phyloP scores from a whole-genome alignment of 2,113 vertebrate species.

The Gymnorhina tibicen region DNA sequence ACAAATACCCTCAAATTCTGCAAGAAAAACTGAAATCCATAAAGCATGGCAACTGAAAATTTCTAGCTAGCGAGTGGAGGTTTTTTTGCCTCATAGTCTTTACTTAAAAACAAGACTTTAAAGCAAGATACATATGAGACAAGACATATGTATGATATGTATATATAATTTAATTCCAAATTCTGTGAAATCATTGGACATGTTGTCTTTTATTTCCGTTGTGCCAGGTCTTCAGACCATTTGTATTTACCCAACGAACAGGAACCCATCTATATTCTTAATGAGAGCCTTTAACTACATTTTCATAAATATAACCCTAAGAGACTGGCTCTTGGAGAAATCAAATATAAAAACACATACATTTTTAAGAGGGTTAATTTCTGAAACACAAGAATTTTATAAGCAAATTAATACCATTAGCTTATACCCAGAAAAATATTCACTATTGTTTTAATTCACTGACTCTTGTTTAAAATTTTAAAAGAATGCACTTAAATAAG shows the following conservation, averaged over 20 bases:
- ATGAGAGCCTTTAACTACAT: neutral
- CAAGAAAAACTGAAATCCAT: neutral
- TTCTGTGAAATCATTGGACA: neutral
- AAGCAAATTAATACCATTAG: neutral
- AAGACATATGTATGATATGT: too few relatives aligned
- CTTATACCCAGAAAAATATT: neutral
- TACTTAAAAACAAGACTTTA: neutral
- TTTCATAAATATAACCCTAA: neutral
- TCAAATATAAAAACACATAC: neutral
- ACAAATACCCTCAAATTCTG: neutral
- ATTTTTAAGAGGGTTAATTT: neutral
- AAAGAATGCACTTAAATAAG: slow-evolving; percentile 27
- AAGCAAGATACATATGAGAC: neutral
- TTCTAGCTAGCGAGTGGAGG: neutral
- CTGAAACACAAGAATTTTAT: neutral
- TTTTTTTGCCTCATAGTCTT: neutral
- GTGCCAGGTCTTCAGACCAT: neutral
- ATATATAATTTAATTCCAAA: neutral
- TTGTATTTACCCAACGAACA: neutral
- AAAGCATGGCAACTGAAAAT: neutral
- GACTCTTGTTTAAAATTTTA: neutral
- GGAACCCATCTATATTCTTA: neutral
- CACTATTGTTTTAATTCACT: neutral
- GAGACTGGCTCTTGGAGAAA: neutral
- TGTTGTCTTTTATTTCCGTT: neutral